A percentile compares a stretch with the other conserved stretches of the same genome.
Conservation (phyloP, 2,888 invertebrate genomes). For the Tachina fera region DNA sequence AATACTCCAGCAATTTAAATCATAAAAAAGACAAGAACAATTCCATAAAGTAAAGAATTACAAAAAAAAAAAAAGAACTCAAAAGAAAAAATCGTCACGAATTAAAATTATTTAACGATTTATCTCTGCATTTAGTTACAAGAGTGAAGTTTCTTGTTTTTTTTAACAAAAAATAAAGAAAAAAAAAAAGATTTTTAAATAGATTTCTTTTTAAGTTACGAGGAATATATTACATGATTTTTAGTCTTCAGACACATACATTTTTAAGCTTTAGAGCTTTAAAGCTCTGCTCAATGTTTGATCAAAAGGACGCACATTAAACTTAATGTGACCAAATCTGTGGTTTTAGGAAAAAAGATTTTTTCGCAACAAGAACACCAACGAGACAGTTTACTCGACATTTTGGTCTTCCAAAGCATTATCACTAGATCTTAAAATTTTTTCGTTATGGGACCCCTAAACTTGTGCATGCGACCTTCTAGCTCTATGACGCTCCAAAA, state of each 20-base stretch:
- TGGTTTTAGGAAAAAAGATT: not conserved
- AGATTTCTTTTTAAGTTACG: constrained; percentile 32
- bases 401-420: too few species aligned
- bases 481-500: too few species aligned
- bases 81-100: constrained; percentile 57
- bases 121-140: constrained; percentile 60
- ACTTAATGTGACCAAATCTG: constrained; percentile 2
- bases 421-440: too few species aligned
- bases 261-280: not conserved
- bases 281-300: constrained; percentile 37
- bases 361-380: too few species aligned
- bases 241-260: constrained; percentile 3
- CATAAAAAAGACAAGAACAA: constrained; percentile 60
- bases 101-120: constrained; percentile 67
- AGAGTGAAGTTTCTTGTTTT: constrained; percentile 15
- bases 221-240: constrained; percentile 55
- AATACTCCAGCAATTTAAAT: constrained; percentile 63
- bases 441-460: too few species aligned
- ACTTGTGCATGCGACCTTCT: too few species aligned
- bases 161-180: not conserved
- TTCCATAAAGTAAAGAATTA: constrained; percentile 39
- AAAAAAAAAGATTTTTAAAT: not conserved
- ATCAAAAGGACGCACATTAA: constrained; percentile 1
- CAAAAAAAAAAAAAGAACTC: not conserved
- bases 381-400: too few species aligned